A percentile compares a stretch with the other conserved stretches of the same genome.
Evolutionary conservation across 2,113 vertebrate genomes (phyloP).

Genomic region (Microcebus tavaratra): DNA sequence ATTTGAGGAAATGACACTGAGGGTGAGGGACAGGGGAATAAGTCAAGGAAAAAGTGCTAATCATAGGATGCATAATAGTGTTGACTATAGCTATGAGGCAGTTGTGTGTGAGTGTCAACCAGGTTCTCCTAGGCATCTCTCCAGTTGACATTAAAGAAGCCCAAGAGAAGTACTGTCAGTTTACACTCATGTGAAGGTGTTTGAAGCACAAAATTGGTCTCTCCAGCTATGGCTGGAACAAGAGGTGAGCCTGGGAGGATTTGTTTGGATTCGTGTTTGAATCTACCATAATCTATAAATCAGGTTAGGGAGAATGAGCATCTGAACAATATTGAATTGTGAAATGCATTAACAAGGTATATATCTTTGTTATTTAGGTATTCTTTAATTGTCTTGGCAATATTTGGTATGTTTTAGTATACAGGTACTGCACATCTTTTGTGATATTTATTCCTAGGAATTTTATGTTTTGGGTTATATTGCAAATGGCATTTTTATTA

Average conservation of each 20-base stretch:
- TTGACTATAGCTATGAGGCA: not conserved
- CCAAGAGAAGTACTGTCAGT: not conserved
- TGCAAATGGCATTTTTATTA: too few species aligned
- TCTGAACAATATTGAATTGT: not conserved
- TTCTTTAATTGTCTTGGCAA: not conserved
- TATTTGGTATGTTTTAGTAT: not conserved
- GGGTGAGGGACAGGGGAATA: not conserved
- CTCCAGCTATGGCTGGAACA: not conserved
- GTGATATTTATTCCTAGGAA: too few species aligned
- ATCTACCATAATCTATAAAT: not conserved
- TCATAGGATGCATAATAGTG: not conserved
- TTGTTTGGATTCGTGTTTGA: not conserved
- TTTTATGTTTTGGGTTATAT: too few species aligned
- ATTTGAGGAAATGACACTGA: not conserved
- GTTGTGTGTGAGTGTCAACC: not conserved
- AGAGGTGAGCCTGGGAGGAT: not conserved
- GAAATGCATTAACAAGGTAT: not conserved
- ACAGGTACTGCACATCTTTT: not conserved
- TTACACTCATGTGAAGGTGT: not conserved
- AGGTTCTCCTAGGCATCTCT: not conserved
- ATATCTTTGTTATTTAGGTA: not conserved
- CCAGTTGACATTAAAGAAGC: not conserved
- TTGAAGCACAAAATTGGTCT: not conserved
- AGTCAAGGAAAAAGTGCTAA: not conserved
- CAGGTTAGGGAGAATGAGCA: not conserved